These are phyloP conservation scores for Otus sunia DNA, from an alignment of 2,113 vertebrate genomes.

Conservation along the genomic window DNA sequence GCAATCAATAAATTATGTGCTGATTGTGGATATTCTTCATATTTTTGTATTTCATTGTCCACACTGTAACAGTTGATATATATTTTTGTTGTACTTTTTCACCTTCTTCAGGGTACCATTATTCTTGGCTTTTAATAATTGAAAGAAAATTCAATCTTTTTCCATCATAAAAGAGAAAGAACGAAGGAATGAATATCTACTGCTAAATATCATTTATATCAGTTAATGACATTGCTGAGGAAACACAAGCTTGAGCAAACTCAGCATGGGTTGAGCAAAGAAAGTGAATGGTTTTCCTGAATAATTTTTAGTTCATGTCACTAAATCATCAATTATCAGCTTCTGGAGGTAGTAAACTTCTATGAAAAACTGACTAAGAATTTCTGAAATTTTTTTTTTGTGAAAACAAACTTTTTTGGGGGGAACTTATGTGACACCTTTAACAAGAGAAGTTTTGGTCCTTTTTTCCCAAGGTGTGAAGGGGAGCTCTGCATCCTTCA, in stretches of 20 bases:
- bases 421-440: background rate
- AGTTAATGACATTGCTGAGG: background rate
- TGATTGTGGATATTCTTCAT: constrained; percentile 45
- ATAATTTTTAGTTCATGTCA: background rate
- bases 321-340: background rate
- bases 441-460: background rate
- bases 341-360: background rate
- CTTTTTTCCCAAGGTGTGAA: background rate
- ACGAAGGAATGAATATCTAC: background rate
- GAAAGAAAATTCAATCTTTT: background rate
- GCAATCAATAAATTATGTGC: constrained; percentile 56
- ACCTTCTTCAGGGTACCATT: constrained; percentile 13
- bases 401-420: background rate
- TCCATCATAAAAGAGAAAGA: background rate
- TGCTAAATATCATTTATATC: background rate
- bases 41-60: constrained; percentile 47
- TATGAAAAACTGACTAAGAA: background rate
- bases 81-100: constrained; percentile 38
- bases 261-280: background rate
- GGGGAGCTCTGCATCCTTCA: background rate
- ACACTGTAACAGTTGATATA: background rate
- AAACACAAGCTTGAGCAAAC: background rate
- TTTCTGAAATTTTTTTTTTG: background rate
- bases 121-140: constrained; percentile 14
- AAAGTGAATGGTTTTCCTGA: background rate